Evolutionary conservation across 2,888 invertebrate genomes (phyloP), one percentile per base, ranked within the genome.

Genomic region (Cynaeus angustus): DNA sequence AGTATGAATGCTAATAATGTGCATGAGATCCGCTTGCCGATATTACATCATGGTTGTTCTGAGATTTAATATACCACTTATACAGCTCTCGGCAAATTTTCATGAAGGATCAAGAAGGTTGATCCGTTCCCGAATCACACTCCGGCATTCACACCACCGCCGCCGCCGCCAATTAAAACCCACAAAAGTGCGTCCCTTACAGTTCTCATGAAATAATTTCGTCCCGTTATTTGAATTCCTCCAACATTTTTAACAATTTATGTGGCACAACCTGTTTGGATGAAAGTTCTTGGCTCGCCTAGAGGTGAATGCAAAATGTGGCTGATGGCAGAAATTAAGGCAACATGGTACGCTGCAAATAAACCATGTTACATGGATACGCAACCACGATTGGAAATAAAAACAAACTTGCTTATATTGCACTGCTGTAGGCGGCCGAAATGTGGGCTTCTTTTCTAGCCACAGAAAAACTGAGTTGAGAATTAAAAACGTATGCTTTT

Each of bases 1-100:
- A 79, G 81, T 81, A 79, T 82, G 82, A 83, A 83, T 83, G 83
- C 83, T 83, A 82, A 83, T 82, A 82, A 79, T 79, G 78, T 75
- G 77, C 78, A 76, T 62, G 74, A 74, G 75, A 77, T 64, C 79
- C 75, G 76, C 75, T 72, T 73, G 74, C 48, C 69, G 61, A 77
- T 77, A 76, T 77, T 75, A 75, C 68, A 61, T 69, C 71, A 73
- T 52, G 73, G 71, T 67, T 72, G 77, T 72, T 70, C 74, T 72
- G 70, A 76, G 79, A 80, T 81, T 79, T 80, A 79, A 81, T 79
- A 79, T 78, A 78, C 77, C 78, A 74, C 72, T 74, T 74, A 71
- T 72, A 70, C 56, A 71, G 65, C 71, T 70, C 61, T 58, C 55
- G 72, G 46, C 72, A 55, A 64, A 76, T 75, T 75, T 75, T 72